Evolutionary conservation across 1,140 invertebrate genomes (phyloP).

Genomic region (Eurosta solidaginis): DNA sequence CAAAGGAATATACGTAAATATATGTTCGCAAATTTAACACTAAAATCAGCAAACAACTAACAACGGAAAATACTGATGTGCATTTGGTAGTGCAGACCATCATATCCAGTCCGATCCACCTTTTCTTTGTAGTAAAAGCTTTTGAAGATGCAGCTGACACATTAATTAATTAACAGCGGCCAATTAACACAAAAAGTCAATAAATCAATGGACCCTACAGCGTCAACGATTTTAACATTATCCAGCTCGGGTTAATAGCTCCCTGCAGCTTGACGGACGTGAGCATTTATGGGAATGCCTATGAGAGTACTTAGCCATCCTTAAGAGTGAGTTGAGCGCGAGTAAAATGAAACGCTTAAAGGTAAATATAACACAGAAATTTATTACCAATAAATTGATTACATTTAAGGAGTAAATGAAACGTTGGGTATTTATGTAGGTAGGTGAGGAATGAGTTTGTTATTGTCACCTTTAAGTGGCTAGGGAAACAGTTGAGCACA

Average conservation of each 20-base stretch:
- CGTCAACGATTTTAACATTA: slow-evolving; percentile 2
- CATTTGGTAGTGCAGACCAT: no score
- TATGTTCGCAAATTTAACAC: no score
- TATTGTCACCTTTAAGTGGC: no score
- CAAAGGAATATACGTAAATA: no score
- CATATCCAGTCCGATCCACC: not conserved
- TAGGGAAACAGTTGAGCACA: no score
- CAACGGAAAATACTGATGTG: not conserved
- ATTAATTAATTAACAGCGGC: slow-evolving; percentile 20
- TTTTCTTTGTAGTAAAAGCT: not conserved
- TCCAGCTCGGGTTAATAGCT: not conserved
- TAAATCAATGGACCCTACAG: slow-evolving; percentile 21
- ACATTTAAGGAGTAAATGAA: not conserved
- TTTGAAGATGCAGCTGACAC: slow-evolving; percentile 17
- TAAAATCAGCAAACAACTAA: no score
- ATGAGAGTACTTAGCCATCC: not conserved
- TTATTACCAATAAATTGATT: slow-evolving; percentile 9
- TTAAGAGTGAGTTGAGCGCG: not conserved
- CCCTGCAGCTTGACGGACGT: not conserved
- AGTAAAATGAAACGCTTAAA: slow-evolving; percentile 5
- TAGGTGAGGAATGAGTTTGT: not conserved
- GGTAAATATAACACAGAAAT: not conserved
- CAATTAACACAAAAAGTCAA: slow-evolving; percentile 27
- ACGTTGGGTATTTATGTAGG: not conserved
- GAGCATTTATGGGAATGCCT: no score